These are phyloP conservation scores for Oscheius sp. DNA, from an alignment of 2,888 invertebrate genomes.

Conservation along the genomic window DNA sequence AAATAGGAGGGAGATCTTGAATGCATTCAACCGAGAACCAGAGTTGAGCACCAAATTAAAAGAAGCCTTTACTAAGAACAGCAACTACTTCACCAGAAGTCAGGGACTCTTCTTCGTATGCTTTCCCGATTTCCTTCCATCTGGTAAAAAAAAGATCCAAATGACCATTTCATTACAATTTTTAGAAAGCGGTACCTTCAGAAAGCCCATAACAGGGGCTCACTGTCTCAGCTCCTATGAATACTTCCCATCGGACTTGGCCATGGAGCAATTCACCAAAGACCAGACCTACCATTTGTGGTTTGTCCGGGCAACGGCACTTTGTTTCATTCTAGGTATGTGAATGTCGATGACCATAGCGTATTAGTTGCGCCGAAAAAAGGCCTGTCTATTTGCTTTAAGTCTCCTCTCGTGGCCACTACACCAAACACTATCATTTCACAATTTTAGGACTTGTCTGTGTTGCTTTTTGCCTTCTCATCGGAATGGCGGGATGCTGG, in stretches of 20 bases:
- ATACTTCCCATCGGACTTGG: constrained; percentile 59
- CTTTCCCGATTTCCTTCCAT: constrained; percentile 89
- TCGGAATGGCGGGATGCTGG: constrained; percentile 96
- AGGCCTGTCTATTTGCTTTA: constrained; percentile 1
- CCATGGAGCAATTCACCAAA: constrained; percentile 50
- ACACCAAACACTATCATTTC: not conserved
- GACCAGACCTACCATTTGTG: constrained; percentile 55
- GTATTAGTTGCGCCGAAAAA: constrained; percentile 8
- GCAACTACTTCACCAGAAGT: constrained; percentile 90
- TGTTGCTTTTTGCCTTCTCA: constrained; percentile 92
- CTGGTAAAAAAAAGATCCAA: constrained; percentile 63
- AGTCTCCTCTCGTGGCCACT: constrained; percentile 9
- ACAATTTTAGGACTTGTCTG: constrained; percentile 82
- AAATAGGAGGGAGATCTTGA: constrained; percentile 62
- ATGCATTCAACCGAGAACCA: constrained; percentile 66
- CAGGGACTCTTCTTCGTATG: constrained; percentile 93
- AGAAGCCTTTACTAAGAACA: constrained; percentile 82
- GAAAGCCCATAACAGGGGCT: constrained; percentile 41
- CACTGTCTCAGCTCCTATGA: constrained; percentile 63
- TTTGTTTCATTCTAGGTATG: constrained; percentile 46
- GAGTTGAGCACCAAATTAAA: constrained; percentile 67
- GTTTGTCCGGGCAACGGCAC: constrained; percentile 44
- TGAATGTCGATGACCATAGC: not conserved
- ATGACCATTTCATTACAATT: not conserved
- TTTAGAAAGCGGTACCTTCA: constrained; percentile 66